Evolutionary conservation across 2,113 vertebrate genomes (phyloP), one percentile per base, ranked within the genome.

Genomic region (Melanerpes aurifrons): DNA sequence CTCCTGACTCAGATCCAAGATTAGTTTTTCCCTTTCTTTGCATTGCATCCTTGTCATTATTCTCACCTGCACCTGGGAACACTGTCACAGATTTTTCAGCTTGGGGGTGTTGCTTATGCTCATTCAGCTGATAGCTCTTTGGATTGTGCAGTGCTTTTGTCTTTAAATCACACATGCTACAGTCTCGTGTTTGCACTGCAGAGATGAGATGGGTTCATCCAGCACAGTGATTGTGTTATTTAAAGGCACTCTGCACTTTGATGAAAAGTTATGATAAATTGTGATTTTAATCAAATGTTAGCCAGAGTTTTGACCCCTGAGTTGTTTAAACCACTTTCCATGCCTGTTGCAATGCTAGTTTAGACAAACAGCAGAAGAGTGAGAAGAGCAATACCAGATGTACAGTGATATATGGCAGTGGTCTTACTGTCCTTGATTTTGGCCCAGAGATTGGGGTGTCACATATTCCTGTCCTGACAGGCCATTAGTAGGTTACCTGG

Each of bases 401-500:
- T 45, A 87, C 47, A 14, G 0, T 57, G 53, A 25, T 63, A 35
- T 0, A 3, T 6, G 5, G 17, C 76, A 67, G 7, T 83, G 80
- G 57, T 71, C 14, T 66, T 83, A 71, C 22, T 47, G 89, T 20
- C 37, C 72, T 81, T 48, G 53, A 69, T 50, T 70, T 80, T 74
- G 78, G 79, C 43, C 72, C 58, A 91, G 53, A 92, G 62, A 20
- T 10, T 53, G 28, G 47, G n/a, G 54, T 58, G 67, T 35, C 53
- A 43, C 45, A 62, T 63, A 43, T 35, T 74, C 22, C 67, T 95
- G 31, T 26, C 28, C 71, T 72, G 58, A 67, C 80, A 90, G 83
- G 58, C 64, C 28, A 17, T 89, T 93, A 87, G 91, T 90, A 87
- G 79, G 73, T 92, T 89, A 93, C 56, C 57, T 92, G 94, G 77